Percentiles rank a stretch among this genome's conserved stretches.
phyloP scores from a whole-genome alignment of 2,113 vertebrate genomes.

The Cottus gobio region DNA sequence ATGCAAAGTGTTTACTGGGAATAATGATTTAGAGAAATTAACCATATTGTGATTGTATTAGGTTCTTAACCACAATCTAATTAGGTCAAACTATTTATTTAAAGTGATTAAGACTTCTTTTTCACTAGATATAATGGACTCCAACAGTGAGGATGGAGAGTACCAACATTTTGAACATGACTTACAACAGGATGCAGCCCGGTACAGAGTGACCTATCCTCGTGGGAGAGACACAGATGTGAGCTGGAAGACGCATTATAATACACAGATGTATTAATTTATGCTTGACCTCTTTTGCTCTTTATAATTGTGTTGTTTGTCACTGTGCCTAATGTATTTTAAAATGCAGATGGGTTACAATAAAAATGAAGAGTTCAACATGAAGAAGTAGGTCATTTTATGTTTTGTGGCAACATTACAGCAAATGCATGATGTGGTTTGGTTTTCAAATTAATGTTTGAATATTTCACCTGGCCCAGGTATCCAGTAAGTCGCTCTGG shows the following conservation, averaged over 20 bases:
- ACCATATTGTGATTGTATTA: not conserved
- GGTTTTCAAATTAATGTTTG: not conserved
- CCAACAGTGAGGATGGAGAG: slow-evolving; percentile 84
- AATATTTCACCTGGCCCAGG: slow-evolving; percentile 46
- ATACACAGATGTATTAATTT: not conserved
- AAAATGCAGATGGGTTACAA: slow-evolving; percentile 49
- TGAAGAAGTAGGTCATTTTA: slow-evolving; percentile 57
- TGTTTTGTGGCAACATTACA: not conserved
- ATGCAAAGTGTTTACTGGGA: not conserved
- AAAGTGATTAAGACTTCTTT: not conserved
- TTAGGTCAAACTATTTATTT: not conserved
- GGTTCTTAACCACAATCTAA: not conserved
- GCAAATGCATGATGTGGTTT: not conserved
- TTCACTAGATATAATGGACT: slow-evolving; percentile 87
- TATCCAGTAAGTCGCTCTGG: slow-evolving; percentile 58
- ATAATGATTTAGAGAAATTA: not conserved
- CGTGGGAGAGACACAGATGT: slow-evolving; percentile 80
- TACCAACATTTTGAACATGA: slow-evolving; percentile 74
- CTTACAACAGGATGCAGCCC: slow-evolving; percentile 76
- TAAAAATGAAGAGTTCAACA: slow-evolving; percentile 69
- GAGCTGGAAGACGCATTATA: slow-evolving; percentile 41
- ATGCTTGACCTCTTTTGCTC: not conserved
- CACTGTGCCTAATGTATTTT: not conserved
- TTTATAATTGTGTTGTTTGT: not conserved
- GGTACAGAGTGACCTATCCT: slow-evolving; percentile 84